phyloP scores from a whole-genome alignment of 2,113 vertebrate species.

The Misgurnus anguillicaudatus region DNA sequence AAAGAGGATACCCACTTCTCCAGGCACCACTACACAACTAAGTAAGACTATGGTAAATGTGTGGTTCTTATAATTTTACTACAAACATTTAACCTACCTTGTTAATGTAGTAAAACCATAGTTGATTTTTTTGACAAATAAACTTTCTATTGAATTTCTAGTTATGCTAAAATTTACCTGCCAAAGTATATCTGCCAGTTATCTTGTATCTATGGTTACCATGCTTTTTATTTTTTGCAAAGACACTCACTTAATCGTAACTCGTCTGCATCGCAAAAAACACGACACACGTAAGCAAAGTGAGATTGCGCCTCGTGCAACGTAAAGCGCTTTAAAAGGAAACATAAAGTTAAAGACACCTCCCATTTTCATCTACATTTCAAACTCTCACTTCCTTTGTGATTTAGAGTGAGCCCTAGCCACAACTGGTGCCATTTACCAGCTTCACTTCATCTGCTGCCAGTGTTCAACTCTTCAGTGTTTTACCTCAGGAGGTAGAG shows the following conservation, averaged over 20 bases:
- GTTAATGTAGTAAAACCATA: no score
- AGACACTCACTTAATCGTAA: neutral
- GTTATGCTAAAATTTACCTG: no score
- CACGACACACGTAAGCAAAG: neutral
- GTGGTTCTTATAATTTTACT: no score
- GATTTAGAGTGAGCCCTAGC: constrained; percentile 58
- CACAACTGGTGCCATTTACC: constrained; percentile 48
- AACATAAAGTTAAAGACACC: constrained; percentile 56
- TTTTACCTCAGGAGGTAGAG: constrained; percentile 48
- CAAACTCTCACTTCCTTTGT: constrained; percentile 74
- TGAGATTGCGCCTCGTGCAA: neutral
- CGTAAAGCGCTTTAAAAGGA: constrained; percentile 54
- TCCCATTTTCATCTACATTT: constrained; percentile 71
- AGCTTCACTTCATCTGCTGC: constrained; percentile 42
- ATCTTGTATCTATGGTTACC: no score
- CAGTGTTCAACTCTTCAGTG: constrained; percentile 33
- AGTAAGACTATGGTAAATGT: no score
- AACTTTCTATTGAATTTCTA: no score
- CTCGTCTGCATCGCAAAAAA: neutral
- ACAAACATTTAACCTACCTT: no score
- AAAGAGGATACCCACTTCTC: no score
- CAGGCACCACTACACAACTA: no score
- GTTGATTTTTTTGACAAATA: no score
- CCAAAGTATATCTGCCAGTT: no score
- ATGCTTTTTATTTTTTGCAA: neutral